phyloP scores from a whole-genome alignment of 2,113 vertebrate species.

The Forbesichthys agassizii region DNA sequence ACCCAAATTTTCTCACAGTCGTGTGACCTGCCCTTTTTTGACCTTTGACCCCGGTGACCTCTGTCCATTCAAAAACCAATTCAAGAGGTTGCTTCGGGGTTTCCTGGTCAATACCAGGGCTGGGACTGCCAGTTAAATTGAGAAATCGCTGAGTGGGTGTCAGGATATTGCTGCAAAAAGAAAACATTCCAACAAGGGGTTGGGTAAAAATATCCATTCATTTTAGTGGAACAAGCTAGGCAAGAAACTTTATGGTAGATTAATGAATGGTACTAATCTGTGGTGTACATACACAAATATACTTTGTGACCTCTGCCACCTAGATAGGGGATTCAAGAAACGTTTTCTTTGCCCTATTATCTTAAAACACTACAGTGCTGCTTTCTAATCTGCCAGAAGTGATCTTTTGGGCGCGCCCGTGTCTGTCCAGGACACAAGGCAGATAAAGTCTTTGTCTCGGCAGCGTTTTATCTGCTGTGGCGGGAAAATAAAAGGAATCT shows the following conservation, averaged over 20 bases:
- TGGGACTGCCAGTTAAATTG: slow-evolving; percentile 5
- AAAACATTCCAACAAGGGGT: neutral
- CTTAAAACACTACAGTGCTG: neutral
- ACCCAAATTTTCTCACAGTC: neutral
- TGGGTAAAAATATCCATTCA: slow-evolving; percentile 67
- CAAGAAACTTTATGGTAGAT: slow-evolving; percentile 9
- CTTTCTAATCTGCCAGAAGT: slow-evolving; percentile 32
- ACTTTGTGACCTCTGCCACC: neutral
- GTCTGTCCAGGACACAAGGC: slow-evolving; percentile 20
- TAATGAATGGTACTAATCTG: slow-evolving; percentile 17
- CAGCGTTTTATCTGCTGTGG: slow-evolving; percentile 20
- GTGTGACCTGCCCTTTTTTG: slow-evolving; percentile 9
- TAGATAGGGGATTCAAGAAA: neutral
- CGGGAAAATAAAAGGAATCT: too few species aligned
- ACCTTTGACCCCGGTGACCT: slow-evolving; percentile 18
- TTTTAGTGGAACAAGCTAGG: slow-evolving; percentile 27
- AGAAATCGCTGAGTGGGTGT: slow-evolving; percentile 43
- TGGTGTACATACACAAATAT: neutral
- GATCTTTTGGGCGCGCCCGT: slow-evolving; percentile 31
- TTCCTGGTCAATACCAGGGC: slow-evolving; percentile 6
- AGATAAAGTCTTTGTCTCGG: slow-evolving; percentile 40
- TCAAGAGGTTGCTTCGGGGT: slow-evolving; percentile 10
- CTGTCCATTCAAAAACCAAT: slow-evolving; percentile 42
- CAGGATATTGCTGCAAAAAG: slow-evolving; percentile 38
- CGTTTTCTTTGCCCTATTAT: slow-evolving; percentile 2